These are phyloP conservation scores for Limanda limanda DNA, from an alignment of 2,113 vertebrate species.

Conservation along the genomic window DNA sequence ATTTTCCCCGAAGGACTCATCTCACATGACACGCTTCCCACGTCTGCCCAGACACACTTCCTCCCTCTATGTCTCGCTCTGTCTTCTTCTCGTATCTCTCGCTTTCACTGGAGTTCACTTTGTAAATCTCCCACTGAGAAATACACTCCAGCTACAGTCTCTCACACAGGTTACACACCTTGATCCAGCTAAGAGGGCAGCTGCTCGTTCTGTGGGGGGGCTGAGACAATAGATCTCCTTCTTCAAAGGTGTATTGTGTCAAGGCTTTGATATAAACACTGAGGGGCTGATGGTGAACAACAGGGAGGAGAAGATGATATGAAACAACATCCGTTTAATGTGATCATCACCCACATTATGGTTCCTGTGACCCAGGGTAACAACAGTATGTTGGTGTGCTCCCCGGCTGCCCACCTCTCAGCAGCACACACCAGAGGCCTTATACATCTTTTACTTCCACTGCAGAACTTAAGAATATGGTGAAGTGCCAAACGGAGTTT, in stretches of 20 bases:
- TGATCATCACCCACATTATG: not conserved
- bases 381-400: not conserved
- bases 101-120: not conserved
- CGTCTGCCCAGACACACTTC: not conserved
- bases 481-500: too few species aligned
- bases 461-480: not conserved
- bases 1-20: conserved; percentile 33
- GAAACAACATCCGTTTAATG: not conserved
- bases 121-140: conserved; percentile 27
- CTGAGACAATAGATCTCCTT: not conserved
- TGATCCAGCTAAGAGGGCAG: not conserved
- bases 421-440: not conserved
- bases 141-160: not conserved
- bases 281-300: not conserved
- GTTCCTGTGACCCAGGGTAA: not conserved
- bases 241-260: not conserved
- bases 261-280: not conserved
- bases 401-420: not conserved
- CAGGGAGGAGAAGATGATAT: too few species aligned
- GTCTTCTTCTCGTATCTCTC: not conserved
- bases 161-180: not conserved
- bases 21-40: conserved; percentile 11
- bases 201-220: not conserved
- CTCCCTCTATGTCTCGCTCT: not conserved
- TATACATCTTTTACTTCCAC: not conserved